Evolutionary conservation across 1,140 invertebrate genomes (phyloP).

Genomic region (Drusus annulatus): DNA sequence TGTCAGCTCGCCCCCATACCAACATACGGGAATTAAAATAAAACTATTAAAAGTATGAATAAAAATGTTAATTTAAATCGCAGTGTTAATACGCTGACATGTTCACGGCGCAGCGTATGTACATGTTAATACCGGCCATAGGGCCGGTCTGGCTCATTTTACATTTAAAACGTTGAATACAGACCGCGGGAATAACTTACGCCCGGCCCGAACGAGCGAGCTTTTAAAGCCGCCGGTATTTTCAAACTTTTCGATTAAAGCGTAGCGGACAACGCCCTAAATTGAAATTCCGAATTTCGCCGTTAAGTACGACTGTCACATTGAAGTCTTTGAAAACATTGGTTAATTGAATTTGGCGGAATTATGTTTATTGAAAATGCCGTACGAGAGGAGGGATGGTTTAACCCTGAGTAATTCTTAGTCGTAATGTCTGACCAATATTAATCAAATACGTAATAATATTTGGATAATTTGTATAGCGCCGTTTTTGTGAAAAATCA

Average conservation of each 20-base stretch:
- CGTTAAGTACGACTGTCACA: background rate
- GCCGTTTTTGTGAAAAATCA: too few species aligned
- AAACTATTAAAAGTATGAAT: conserved; percentile 32
- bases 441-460: too few species aligned
- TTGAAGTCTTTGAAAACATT: background rate
- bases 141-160: background rate
- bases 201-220: background rate
- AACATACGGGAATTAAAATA: background rate
- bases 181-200: conserved; percentile 11
- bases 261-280: background rate
- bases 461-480: too few species aligned
- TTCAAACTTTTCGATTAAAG: conserved; percentile 9
- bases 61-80: conserved; percentile 24
- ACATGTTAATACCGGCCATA: background rate
- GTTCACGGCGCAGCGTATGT: conserved; percentile 1
- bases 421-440: background rate
- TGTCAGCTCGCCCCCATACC: too few species aligned
- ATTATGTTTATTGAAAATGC: background rate
- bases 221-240: conserved; percentile 12
- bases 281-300: conserved; percentile 3
- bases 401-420: background rate
- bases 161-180: conserved; percentile 30
- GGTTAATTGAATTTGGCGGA: too few species aligned
- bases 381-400: background rate
- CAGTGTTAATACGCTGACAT: conserved; percentile 28